phyloP scores from a whole-genome alignment of 2,113 vertebrate species.

The Forbesichthys agassizii region DNA sequence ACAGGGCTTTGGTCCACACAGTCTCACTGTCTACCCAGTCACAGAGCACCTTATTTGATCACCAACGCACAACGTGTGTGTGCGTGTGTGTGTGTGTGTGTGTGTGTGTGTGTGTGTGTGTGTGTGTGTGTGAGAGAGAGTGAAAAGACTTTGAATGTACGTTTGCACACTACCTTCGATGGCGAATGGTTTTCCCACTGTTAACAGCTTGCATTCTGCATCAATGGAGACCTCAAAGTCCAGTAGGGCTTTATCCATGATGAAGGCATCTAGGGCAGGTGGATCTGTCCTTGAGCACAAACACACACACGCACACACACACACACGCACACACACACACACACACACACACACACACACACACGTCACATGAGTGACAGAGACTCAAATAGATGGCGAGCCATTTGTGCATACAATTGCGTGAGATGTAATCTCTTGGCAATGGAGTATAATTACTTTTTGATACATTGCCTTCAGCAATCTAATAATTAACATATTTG shows the following conservation, averaged over 20 bases:
- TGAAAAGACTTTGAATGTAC: too few species aligned
- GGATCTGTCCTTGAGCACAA: slow-evolving; percentile 84
- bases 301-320: background rate
- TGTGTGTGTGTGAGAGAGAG: slow-evolving; percentile 4
- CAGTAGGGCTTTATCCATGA: slow-evolving; percentile 98
- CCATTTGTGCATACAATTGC: too few species aligned
- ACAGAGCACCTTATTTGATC: slow-evolving; percentile 32
- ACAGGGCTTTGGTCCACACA: slow-evolving; percentile 38
- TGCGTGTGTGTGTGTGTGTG: background rate
- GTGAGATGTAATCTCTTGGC: too few species aligned
- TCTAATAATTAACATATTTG: too few species aligned
- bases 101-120: slow-evolving; percentile 2
- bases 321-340: slow-evolving; percentile 34
- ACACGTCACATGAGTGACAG: slow-evolving; percentile 5
- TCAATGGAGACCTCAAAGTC: slow-evolving; percentile 97
- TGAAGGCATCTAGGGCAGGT: slow-evolving; percentile 92
- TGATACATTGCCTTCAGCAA: too few species aligned
- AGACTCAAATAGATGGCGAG: too few species aligned
- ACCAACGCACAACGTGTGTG: background rate
- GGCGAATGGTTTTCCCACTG: slow-evolving; percentile 95
- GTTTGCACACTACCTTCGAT: slow-evolving; percentile 85
- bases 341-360: slow-evolving; percentile 30
- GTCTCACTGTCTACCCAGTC: slow-evolving; percentile 43
- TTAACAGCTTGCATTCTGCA: slow-evolving; percentile 93
- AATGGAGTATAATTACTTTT: too few species aligned